Percentiles rank a stretch among this genome's conserved stretches.
phyloP scores from a whole-genome alignment of 2,888 invertebrate species.

The Mermis nigrescens region DNA sequence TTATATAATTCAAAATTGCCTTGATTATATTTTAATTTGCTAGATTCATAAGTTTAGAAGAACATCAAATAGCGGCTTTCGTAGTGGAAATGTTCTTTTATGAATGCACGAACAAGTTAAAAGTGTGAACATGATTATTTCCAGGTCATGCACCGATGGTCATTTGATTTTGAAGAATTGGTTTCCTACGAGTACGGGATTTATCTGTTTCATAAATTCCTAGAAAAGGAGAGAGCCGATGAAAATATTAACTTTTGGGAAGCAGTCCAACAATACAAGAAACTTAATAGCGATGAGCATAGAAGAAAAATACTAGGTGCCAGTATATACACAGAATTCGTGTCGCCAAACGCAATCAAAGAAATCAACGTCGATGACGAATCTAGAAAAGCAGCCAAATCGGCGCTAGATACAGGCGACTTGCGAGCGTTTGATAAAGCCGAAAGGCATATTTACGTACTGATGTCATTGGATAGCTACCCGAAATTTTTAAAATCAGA shows the following conservation, averaged over 20 bases:
- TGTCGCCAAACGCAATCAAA: not conserved
- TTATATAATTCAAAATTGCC: too few relatives aligned
- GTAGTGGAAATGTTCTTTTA: too few relatives aligned
- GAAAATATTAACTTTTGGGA: conserved; percentile 1
- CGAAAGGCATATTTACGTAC: not conserved
- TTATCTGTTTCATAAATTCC: not conserved
- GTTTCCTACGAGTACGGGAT: not conserved
- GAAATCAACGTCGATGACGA: not conserved
- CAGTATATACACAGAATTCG: not conserved
- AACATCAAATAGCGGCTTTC: too few relatives aligned
- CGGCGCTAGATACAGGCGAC: not conserved
- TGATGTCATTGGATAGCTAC: not conserved
- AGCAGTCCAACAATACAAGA: not conserved
- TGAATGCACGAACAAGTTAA: too few relatives aligned
- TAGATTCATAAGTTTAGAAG: too few relatives aligned
- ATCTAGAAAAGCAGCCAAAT: not conserved
- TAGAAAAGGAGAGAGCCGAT: not conserved
- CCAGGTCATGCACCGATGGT: not conserved
- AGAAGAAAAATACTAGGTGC: not conserved
- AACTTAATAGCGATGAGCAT: not conserved
- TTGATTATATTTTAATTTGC: too few relatives aligned
- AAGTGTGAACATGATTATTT: too few relatives aligned
- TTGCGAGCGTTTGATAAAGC: not conserved
- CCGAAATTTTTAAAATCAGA: not conserved
- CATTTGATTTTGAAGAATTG: not conserved